phyloP scores from a whole-genome alignment of 2,888 invertebrate genomes.

The Dasysyrphus albostriatus region DNA sequence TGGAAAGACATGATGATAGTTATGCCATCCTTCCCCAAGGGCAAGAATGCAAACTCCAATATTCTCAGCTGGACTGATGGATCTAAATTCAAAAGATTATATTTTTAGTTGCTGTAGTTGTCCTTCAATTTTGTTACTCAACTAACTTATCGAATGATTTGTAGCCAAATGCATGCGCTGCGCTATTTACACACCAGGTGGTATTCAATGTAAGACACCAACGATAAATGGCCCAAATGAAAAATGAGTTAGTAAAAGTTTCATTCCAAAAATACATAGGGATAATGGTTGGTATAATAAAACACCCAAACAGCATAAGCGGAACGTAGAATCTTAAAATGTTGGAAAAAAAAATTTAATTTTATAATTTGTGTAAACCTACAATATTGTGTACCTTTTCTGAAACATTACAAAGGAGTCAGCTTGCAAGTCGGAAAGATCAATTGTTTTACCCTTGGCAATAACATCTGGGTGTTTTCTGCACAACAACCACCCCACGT shows the following conservation, averaged over 20 bases:
- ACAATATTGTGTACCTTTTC: conserved; percentile 85
- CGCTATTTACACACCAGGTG: conserved; percentile 96
- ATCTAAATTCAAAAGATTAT: conserved; percentile 80
- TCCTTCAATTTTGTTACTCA: background rate
- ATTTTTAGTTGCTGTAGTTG: background rate
- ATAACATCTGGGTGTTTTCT: conserved; percentile 94
- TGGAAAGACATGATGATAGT: conserved; percentile 93
- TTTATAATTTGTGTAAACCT: background rate
- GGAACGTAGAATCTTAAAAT: conserved; percentile 79
- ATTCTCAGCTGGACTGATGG: conserved; percentile 89
- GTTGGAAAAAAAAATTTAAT: background rate
- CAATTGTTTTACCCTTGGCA: conserved; percentile 91
- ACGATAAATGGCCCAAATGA: conserved; percentile 89
- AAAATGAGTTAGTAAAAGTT: conserved; percentile 87
- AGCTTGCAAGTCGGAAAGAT: conserved; percentile 90
- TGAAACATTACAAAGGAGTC: conserved; percentile 93
- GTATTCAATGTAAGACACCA: conserved; percentile 92
- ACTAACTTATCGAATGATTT: conserved; percentile 90
- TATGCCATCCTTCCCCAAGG: conserved; percentile 92
- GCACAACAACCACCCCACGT: conserved; percentile 95
- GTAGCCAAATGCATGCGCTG: conserved; percentile 92
- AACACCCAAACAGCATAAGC: conserved; percentile 90
- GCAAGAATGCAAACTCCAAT: conserved; percentile 86
- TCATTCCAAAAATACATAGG: conserved; percentile 93
- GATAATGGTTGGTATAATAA: conserved; percentile 90